Conservation (phyloP, 2,113 vertebrate genomes). For the Haplochromis burtoni region DNA sequence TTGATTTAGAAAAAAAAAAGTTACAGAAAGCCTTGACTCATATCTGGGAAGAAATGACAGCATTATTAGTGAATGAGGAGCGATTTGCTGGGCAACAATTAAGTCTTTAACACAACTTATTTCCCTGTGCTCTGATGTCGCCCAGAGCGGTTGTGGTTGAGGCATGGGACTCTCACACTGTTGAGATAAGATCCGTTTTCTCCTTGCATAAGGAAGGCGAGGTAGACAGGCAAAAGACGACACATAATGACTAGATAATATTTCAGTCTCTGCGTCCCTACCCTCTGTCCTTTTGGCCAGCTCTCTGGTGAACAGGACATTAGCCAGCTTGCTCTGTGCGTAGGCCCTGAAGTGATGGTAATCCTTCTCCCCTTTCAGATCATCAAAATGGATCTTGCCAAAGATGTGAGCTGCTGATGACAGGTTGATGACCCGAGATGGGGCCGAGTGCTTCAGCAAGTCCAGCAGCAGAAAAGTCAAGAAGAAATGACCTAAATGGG, state of each 20-base stretch:
- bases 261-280: not conserved
- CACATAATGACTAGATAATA: not conserved
- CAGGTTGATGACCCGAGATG: constrained; percentile 69
- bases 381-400: constrained; percentile 69
- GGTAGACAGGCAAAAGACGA: not conserved
- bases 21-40: not conserved
- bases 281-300: constrained; percentile 62
- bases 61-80: not conserved
- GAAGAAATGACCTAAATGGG: constrained; percentile 67
- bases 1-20: not conserved
- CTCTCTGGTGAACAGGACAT: constrained; percentile 69
- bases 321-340: constrained; percentile 72
- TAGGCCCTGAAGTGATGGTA: constrained; percentile 63
- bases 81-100: not conserved
- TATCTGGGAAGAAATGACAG: not conserved
- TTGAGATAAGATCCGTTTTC: not conserved
- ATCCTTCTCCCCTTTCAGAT: constrained; percentile 51
- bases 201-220: not conserved
- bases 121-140: not conserved
- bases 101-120: not conserved
- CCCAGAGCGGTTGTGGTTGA: constrained; percentile 30
- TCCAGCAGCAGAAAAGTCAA: constrained; percentile 70
- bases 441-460: constrained; percentile 70
- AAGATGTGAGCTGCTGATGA: constrained; percentile 49
- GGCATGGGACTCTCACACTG: constrained; percentile 53